Conservation (phyloP, 2,888 invertebrate species). For the Agrochola litura region DNA sequence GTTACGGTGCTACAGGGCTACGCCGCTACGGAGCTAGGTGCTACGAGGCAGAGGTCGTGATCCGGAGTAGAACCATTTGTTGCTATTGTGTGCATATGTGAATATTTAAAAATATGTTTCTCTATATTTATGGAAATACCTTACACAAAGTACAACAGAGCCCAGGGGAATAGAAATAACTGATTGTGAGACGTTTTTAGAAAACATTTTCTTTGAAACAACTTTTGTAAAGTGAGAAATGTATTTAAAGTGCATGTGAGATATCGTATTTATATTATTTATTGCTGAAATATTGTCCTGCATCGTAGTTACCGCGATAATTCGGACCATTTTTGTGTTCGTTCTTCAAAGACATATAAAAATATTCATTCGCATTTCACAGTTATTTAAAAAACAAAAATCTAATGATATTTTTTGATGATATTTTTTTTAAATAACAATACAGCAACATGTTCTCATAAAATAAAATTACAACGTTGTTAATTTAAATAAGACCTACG, state of each 20-base stretch:
- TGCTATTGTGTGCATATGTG: slow-evolving; percentile 61
- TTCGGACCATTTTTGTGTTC: background rate
- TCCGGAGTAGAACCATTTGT: slow-evolving; percentile 60
- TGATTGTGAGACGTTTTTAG: slow-evolving; percentile 6
- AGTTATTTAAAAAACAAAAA: background rate
- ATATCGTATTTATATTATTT: slow-evolving; percentile 21
- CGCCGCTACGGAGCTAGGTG: slow-evolving; percentile 49
- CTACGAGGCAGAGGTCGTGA: slow-evolving; percentile 60
- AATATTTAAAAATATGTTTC: slow-evolving; percentile 57
- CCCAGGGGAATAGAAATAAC: slow-evolving; percentile 22
- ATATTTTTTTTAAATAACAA: too few species aligned
- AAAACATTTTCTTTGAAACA: slow-evolving; percentile 8
- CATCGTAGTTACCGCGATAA: background rate
- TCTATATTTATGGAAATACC: background rate
- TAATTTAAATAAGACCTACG: too few species aligned
- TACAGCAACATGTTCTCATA: background rate
- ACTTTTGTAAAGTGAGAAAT: slow-evolving; percentile 27
- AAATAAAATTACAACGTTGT: too few species aligned
- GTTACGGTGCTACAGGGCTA: slow-evolving; percentile 43
- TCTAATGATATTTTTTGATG: background rate
- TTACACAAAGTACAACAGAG: slow-evolving; percentile 12
- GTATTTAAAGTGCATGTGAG: slow-evolving; percentile 1
- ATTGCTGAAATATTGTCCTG: slow-evolving; percentile 15
- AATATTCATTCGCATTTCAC: background rate
- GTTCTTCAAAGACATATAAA: background rate